Evolutionary conservation across 2,113 vertebrate species (phyloP).

Genomic region (Xenopus borealis): DNA sequence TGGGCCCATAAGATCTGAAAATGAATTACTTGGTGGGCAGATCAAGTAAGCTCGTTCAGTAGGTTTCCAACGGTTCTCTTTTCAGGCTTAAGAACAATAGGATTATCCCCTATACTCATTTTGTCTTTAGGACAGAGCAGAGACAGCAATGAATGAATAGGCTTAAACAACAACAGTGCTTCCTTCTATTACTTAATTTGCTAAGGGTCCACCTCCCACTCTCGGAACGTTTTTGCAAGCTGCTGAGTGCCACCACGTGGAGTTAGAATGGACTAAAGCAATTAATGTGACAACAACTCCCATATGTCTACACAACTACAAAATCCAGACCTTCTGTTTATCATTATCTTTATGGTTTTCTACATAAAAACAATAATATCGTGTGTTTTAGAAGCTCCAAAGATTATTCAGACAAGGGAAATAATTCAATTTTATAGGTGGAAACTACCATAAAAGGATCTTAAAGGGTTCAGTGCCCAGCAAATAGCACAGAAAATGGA

Average conservation of each 20-base stretch:
- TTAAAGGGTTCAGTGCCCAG: too few relatives aligned
- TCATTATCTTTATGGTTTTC: too few relatives aligned
- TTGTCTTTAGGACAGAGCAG: not conserved
- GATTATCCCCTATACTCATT: conserved; percentile 26
- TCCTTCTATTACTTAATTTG: conserved; percentile 3
- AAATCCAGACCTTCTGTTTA: too few relatives aligned
- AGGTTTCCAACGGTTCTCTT: conserved; percentile 22
- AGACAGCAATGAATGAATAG: conserved; percentile 27
- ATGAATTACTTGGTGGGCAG: conserved; percentile 6
- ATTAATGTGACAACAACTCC: too few relatives aligned
- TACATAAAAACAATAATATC: too few relatives aligned
- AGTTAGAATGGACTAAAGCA: not conserved
- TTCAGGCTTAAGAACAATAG: conserved; percentile 27
- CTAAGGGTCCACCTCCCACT: not conserved
- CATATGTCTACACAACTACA: too few relatives aligned
- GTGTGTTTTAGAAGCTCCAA: too few relatives aligned
- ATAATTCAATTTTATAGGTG: too few relatives aligned
- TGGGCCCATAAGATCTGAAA: too few relatives aligned
- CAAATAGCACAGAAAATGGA: too few relatives aligned
- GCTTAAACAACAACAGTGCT: not conserved
- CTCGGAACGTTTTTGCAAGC: conserved; percentile 2
- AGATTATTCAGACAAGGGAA: too few relatives aligned
- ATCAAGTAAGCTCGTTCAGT: conserved; percentile 1
- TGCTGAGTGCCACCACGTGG: conserved; percentile 39
- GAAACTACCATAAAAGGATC: too few relatives aligned